phyloP scores from a whole-genome alignment of 2,113 vertebrate species.

The Erinaceus europaeus region DNA sequence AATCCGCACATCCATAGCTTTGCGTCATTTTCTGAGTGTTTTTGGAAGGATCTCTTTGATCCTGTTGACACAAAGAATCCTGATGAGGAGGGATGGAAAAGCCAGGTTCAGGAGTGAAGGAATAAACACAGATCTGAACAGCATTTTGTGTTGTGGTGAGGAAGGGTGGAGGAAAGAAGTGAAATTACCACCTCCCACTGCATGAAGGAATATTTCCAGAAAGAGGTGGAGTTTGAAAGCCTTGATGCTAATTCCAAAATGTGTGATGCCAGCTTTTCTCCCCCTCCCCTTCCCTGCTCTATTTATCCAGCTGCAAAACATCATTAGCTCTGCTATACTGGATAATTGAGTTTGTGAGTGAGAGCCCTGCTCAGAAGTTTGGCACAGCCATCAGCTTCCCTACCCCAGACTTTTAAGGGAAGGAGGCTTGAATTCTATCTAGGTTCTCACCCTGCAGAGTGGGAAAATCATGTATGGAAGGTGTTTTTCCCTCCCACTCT shows the following conservation, averaged over 20 bases:
- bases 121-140: not conserved
- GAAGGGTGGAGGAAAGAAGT: not conserved
- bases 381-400: not conserved
- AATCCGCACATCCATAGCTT: not conserved
- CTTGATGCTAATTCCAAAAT: conserved; percentile 44
- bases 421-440: not conserved
- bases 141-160: not conserved
- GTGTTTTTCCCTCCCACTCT: not conserved
- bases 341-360: not conserved
- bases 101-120: not conserved
- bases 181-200: not conserved
- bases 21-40: not conserved
- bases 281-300: conserved; percentile 20
- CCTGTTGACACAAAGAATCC: not conserved
- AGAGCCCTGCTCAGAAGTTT: not conserved
- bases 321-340: not conserved
- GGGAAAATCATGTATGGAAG: not conserved
- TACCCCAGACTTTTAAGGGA: not conserved
- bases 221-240: conserved; percentile 20
- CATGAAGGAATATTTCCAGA: conserved; percentile 38
- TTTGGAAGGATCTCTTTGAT: not conserved
- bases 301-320: conserved; percentile 42
- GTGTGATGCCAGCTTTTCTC: conserved; percentile 8
- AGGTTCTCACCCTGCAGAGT: not conserved
- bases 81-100: not conserved